A percentile compares a stretch with the other conserved stretches of the same genome.
Evolutionary conservation across 2,113 vertebrate genomes (phyloP).

Genomic region (Hepsetus odoe): DNA sequence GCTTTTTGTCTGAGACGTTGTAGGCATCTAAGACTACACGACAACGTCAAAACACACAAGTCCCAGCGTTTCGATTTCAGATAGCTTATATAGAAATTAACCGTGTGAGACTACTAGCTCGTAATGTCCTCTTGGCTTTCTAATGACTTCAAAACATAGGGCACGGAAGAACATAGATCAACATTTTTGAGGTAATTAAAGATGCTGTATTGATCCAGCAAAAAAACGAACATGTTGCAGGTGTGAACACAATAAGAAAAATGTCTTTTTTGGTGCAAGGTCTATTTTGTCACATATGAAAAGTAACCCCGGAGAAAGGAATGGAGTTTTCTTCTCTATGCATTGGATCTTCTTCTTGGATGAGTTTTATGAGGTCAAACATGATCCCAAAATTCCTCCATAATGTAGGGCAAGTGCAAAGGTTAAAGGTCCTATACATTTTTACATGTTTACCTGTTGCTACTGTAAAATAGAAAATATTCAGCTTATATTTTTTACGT

Average conservation of each 20-base stretch:
- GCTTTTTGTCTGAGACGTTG: background rate
- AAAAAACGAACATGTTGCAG: constrained; percentile 58
- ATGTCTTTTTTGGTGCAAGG: constrained; percentile 61
- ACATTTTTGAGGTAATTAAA: constrained; percentile 29
- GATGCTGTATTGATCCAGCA: constrained; percentile 28
- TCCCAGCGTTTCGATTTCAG: background rate
- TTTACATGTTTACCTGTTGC: too few species aligned
- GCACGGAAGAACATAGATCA: background rate
- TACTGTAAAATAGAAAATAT: too few species aligned
- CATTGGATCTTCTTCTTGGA: background rate
- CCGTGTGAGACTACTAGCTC: background rate
- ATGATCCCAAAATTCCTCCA: background rate
- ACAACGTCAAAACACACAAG: background rate
- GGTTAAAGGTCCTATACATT: too few species aligned
- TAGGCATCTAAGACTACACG: background rate
- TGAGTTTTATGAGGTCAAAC: background rate
- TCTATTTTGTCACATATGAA: constrained; percentile 62
- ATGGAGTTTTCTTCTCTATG: background rate
- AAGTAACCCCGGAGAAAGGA: constrained; percentile 57
- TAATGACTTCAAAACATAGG: background rate
- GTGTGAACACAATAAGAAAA: constrained; percentile 52
- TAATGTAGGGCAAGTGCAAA: too few species aligned
- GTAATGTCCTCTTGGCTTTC: constrained; percentile 14
- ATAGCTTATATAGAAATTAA: constrained; percentile 1
- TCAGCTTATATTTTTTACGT: too few species aligned